Evolutionary conservation across 2,888 invertebrate genomes (phyloP).

Genomic region (Toxonevra muliebris): DNA sequence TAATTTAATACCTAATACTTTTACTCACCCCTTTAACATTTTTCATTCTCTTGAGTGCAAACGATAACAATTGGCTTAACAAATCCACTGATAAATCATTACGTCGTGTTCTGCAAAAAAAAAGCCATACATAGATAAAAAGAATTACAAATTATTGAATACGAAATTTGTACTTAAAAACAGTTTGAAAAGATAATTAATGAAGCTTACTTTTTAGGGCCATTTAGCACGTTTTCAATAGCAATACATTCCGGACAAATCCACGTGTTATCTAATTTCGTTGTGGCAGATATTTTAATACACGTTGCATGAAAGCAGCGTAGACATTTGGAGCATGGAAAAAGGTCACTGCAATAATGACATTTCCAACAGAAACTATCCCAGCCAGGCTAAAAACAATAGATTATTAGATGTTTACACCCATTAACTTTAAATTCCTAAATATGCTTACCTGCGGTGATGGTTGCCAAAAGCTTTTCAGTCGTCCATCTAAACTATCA

Average conservation of each 20-base stretch:
- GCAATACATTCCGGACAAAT: slow-evolving; percentile 87
- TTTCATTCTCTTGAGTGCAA: slow-evolving; percentile 83
- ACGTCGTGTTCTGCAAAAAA: slow-evolving; percentile 51
- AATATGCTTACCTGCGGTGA: slow-evolving; percentile 52
- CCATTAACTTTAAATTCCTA: background rate
- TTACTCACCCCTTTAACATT: slow-evolving; percentile 80
- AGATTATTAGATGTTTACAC: slow-evolving; percentile 1
- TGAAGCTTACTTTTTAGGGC: slow-evolving; percentile 54
- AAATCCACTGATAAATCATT: slow-evolving; percentile 67
- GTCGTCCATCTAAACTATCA: slow-evolving; percentile 36
- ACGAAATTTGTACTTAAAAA: background rate
- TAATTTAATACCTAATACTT: background rate
- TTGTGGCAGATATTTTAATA: slow-evolving; percentile 67
- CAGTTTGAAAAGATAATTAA: background rate
- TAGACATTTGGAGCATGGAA: slow-evolving; percentile 83
- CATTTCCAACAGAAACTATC: slow-evolving; percentile 94
- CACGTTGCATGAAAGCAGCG: slow-evolving; percentile 87
- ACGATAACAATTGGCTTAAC: slow-evolving; percentile 80
- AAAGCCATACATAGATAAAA: too few relatives aligned
- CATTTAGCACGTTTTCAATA: slow-evolving; percentile 66
- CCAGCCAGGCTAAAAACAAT: slow-evolving; percentile 65
- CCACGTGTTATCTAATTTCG: slow-evolving; percentile 71
- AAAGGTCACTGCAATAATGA: slow-evolving; percentile 73
- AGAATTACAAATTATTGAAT: background rate
- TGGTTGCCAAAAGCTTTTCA: slow-evolving; percentile 49